Base-by-base conservation (phyloP, 2,888 invertebrate species). In the Machimus atricapillus region DNA sequence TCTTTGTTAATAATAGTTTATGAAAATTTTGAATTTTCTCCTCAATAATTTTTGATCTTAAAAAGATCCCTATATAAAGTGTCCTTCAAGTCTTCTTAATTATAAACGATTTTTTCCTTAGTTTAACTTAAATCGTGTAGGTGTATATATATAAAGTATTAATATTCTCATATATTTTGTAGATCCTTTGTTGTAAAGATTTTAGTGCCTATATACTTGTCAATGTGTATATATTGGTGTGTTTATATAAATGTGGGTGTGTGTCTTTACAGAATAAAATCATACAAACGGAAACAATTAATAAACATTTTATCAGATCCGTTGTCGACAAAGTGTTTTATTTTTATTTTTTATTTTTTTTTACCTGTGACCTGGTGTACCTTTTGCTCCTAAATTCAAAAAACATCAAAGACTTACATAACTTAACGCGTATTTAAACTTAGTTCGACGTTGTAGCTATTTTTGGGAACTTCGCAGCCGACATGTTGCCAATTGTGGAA, bases 1-100 rank as follows among this genome's bases (percentile, higher is more conserved):
- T 85, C 74, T 74, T 74, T 85, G 73, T 85, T 85, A 74, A 74
- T 85, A 86, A 87, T 87, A 87, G 87, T 88, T 46, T 83, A 87
- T 87, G 87, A 89, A 87, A 87, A 87, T 87, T 88, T 87, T 87
- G 78, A 83, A 83, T 88, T 87, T 88, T 88, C 87, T 27, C 77
- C 58, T 77, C 77, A 78, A 58, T 58, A 77, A 77, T 77, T 87
- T 40, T 86, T 27, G 86, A 87, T 88, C 87, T 85, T 87, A 88
- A 87, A 88, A 87, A 78, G 86, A 88, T 88, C 77, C 77, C 56
- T 78, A 86, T 77, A 86, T 86, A 77, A 77, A 86, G 58, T 77
- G 77, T 86, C 86, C 77, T 86, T 86, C 73, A 73, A 85, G 85
- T 85, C 85, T 85, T 85, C 85, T 85, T 85, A 85, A 85, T 85